Base-by-base conservation (phyloP, 2,113 vertebrate species). In the Eira barbara region DNA sequence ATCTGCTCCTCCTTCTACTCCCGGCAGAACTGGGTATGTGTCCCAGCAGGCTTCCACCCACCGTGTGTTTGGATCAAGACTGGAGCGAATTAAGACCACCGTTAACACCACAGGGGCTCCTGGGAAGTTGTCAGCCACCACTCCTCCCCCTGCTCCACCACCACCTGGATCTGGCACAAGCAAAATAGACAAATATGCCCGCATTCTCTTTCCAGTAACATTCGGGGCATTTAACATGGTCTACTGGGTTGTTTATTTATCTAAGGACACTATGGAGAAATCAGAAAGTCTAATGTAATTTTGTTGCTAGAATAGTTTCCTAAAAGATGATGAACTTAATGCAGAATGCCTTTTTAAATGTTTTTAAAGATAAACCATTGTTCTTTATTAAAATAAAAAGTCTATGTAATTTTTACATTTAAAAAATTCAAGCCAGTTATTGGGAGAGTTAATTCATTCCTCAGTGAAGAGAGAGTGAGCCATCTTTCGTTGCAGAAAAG, bases 181-280 rank as follows among this genome's bases (percentile, higher is more conserved):
- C 98, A 99, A 99, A 99, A 99, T 99, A 98, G 99, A 99, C 99
- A 99, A 99, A 98, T 99, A 99, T 57, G 99, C 99, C 95, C 99
- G 99, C 87, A 99, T 99, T 99, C 99, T 99, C 96, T 99, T 99
- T 98, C 99, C 99, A 78, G 99, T 99, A 97, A 99, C 99, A 86
- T 99, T 99, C 7, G 99, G 99, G 96, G 99, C 99, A 92, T 99
- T 99, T 98, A 99, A 99, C 98, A 99, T 99, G 99, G 99, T 99
- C 93, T 99, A 99, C 98, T 99, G 99, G 99, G 99, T 99, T 97
- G 99, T 99, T 94, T 99, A 99, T 99, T 99, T 99, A 98, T 99
- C 99, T 21, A 99, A 99, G 98, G 99, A 99, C 97, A 99, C 99
- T 9, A 99, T 99, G 99, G 99, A 99, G 98, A 99, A 99, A 97